Percentiles rank a stretch among this genome's conserved stretches.
These are phyloP conservation scores for Adineta ricciae DNA, from an alignment of 2,888 invertebrate genomes.

Conservation along the genomic window DNA sequence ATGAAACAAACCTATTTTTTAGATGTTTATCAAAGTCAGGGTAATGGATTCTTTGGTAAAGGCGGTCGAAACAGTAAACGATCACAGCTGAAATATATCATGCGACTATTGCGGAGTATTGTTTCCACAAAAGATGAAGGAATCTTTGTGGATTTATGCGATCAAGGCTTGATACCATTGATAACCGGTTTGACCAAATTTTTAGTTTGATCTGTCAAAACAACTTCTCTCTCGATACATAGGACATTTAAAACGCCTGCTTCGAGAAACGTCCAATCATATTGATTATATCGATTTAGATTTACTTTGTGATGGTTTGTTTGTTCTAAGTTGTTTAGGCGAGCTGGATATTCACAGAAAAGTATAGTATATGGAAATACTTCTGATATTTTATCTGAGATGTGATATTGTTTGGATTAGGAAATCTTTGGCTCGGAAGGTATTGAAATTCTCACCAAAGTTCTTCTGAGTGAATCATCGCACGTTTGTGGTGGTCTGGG, in stretches of 20 bases:
- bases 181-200: slow-evolving; percentile 41
- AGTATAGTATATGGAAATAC: slow-evolving; percentile 37
- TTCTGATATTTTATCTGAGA: too few species aligned
- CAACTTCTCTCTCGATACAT: too few species aligned
- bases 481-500: slow-evolving; percentile 48
- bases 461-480: slow-evolving; percentile 42
- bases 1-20: background rate
- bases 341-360: slow-evolving; percentile 48
- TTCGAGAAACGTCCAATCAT: slow-evolving; percentile 38
- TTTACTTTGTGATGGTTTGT: slow-evolving; percentile 49
- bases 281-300: slow-evolving; percentile 45
- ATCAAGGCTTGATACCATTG: slow-evolving; percentile 46
- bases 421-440: slow-evolving; percentile 47
- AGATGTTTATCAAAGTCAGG: slow-evolving; percentile 48
- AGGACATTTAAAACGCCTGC: background rate
- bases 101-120: slow-evolving; percentile 45
- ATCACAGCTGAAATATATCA: slow-evolving; percentile 47
- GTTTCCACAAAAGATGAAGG: slow-evolving; percentile 45
- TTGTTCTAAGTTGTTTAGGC: slow-evolving; percentile 47
- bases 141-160: slow-evolving; percentile 45
- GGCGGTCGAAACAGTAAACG: slow-evolving; percentile 48
- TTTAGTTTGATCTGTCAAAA: too few species aligned
- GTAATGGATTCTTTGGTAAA: slow-evolving; percentile 48
- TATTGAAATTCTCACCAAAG: slow-evolving; percentile 45
- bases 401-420: slow-evolving; percentile 38